Conservation (phyloP, 1,140 invertebrate species). For the Babylonia areolata region DNA sequence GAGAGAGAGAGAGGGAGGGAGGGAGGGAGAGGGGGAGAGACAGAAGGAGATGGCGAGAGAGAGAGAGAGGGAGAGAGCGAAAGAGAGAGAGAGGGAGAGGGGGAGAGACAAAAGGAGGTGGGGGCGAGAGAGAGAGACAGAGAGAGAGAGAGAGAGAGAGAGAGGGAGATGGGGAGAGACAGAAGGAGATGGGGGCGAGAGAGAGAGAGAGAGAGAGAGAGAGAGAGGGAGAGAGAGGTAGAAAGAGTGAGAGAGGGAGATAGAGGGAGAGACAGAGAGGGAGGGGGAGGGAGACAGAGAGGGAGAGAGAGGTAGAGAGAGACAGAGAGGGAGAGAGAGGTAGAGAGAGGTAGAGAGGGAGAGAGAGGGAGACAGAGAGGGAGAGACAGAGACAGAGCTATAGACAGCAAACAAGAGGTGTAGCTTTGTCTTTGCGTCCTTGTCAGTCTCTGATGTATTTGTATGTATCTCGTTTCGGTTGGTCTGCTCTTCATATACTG, state of each 20-base stretch:
- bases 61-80: neutral
- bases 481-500: no score
- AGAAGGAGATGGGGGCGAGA: neutral
- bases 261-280: neutral
- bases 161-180: neutral
- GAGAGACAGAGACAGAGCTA: no score
- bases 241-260: neutral
- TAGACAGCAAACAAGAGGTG: no score
- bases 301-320: no score
- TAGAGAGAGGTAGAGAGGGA: no score
- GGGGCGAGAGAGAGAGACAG: neutral
- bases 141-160: neutral
- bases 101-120: neutral
- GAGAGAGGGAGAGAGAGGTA: neutral
- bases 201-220: neutral
- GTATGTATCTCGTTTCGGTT: no score
- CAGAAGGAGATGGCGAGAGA: neutral
- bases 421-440: no score
- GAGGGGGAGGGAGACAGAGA: no score
- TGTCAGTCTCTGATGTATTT: no score
- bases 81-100: neutral
- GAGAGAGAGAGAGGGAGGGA: neutral
- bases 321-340: no score
- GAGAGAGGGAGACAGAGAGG: no score
- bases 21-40: neutral